phyloP scores from a whole-genome alignment of 2,888 invertebrate species.

The Ophion costatus region DNA sequence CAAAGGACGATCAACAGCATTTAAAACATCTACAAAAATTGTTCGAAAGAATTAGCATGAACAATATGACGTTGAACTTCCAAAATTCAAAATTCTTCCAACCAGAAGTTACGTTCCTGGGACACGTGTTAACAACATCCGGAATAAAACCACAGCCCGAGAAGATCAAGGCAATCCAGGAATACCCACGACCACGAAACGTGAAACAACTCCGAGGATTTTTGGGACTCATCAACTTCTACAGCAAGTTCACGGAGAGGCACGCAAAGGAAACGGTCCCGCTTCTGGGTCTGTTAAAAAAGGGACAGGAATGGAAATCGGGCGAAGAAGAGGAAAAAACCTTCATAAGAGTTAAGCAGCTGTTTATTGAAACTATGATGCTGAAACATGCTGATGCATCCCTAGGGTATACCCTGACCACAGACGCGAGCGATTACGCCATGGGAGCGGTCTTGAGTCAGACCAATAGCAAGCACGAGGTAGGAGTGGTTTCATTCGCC shows the following conservation, averaged over 20 bases:
- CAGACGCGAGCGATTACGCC: slow-evolving; percentile 13
- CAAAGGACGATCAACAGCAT: background rate
- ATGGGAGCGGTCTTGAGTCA: background rate
- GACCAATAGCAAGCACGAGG: no score
- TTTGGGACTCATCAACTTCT: no score
- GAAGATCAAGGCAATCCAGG: slow-evolving; percentile 44
- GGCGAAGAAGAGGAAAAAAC: no score
- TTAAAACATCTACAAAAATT: slow-evolving; percentile 58
- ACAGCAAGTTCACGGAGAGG: background rate
- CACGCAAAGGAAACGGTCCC: background rate
- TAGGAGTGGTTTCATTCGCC: no score
- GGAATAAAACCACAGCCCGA: slow-evolving; percentile 68
- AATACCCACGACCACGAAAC: background rate
- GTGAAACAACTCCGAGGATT: background rate
- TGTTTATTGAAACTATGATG: no score
- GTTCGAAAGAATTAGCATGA: slow-evolving; percentile 48
- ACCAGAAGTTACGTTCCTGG: slow-evolving; percentile 68
- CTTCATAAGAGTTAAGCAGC: no score
- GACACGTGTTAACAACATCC: slow-evolving; percentile 64
- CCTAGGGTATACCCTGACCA: background rate
- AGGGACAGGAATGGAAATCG: no score
- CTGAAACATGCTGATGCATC: no score
- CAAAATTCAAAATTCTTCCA: slow-evolving; percentile 68
- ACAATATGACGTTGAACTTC: slow-evolving; percentile 66
- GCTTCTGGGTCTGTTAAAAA: no score